Conservation (phyloP, 2,888 invertebrate genomes). For the Tinea trinotella region DNA sequence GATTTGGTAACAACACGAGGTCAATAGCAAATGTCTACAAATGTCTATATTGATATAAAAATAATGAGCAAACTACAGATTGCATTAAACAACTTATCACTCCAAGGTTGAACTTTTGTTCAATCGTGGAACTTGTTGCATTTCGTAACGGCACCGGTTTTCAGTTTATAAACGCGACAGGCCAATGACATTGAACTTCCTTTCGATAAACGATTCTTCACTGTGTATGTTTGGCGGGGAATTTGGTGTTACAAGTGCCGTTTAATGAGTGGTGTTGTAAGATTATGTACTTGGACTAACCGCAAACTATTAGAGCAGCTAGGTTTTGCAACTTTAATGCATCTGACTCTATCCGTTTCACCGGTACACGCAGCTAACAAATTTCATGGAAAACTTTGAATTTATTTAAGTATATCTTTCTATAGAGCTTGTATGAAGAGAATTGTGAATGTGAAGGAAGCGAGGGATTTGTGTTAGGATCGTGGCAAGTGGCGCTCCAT, state of each 20-base stretch:
- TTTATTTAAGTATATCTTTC: too few species aligned
- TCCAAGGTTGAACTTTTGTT: not conserved
- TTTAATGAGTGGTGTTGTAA: slow-evolving; percentile 8
- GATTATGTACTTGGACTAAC: not conserved
- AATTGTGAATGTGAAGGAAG: too few species aligned
- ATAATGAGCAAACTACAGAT: too few species aligned
- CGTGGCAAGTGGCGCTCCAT: too few species aligned
- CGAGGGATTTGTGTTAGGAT: too few species aligned
- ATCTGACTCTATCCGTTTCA: not conserved
- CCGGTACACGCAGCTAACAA: too few species aligned
- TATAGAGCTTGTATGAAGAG: too few species aligned
- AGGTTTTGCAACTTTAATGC: not conserved
- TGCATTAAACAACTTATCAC: not conserved
- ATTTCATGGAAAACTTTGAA: too few species aligned
- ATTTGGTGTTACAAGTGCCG: slow-evolving; percentile 7
- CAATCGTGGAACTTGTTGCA: slow-evolving; percentile 1
- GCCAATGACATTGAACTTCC: slow-evolving; percentile 11
- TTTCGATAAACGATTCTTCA: not conserved
- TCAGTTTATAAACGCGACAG: not conserved
- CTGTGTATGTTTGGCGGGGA: not conserved
- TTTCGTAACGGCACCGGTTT: slow-evolving; percentile 5
- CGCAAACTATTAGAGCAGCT: slow-evolving; percentile 5
- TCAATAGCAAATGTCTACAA: not conserved
- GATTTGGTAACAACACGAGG: not conserved
- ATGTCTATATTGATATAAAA: too few species aligned